A percentile compares a stretch with the other conserved stretches of the same genome.
These are phyloP conservation scores for Lophura nycthemera DNA, from an alignment of 2,113 vertebrate genomes.

Conservation along the genomic window DNA sequence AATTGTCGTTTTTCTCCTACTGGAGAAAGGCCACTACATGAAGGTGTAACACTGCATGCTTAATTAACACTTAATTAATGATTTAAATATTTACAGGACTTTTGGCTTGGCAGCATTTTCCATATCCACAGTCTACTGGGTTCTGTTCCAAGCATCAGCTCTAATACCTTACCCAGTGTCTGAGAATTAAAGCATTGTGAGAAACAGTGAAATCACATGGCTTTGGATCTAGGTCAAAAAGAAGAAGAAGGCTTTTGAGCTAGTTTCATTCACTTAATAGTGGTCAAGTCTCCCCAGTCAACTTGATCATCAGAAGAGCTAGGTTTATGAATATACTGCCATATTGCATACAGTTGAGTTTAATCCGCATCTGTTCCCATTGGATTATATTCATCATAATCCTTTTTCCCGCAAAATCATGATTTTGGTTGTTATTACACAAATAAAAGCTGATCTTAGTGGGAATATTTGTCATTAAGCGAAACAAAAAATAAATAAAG, in stretches of 20 bases:
- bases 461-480: neutral
- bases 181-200: neutral
- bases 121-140: neutral
- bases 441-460: neutral
- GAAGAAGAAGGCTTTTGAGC: neutral
- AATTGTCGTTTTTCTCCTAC: neutral
- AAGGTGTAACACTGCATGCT: neutral
- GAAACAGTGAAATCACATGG: neutral
- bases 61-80: neutral
- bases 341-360: neutral
- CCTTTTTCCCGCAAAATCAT: neutral
- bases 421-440: neutral
- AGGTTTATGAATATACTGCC: neutral
- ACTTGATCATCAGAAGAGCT: neutral
- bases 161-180: neutral
- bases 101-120: neutral
- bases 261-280: neutral
- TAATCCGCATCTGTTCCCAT: neutral
- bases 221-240: neutral
- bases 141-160: neutral
- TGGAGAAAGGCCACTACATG: neutral
- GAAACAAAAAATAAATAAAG: neutral
- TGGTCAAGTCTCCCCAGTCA: neutral
- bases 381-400: neutral
- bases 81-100: neutral